phyloP scores from a whole-genome alignment of 35 echinoderm and acorn worm genomes.

The Apostichopus parvimensis region DNA sequence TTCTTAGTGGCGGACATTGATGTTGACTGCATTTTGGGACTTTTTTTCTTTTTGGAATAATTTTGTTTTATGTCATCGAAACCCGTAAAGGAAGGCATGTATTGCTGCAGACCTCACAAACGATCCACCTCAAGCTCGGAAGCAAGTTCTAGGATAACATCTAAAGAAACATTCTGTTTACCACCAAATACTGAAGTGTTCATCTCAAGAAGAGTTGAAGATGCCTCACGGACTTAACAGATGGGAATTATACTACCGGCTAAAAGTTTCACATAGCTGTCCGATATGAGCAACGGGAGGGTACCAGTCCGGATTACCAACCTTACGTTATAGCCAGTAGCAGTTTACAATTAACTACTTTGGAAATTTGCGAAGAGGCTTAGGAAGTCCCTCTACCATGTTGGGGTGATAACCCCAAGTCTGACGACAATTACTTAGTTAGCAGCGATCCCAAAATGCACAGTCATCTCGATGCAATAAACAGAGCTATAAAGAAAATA shows the following conservation, averaged over 20 bases:
- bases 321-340: background rate
- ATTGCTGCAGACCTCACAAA: background rate
- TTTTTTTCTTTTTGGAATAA: conserved; percentile 47
- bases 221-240: background rate
- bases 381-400: background rate
- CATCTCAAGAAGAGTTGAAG: background rate
- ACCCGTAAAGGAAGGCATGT: background rate
- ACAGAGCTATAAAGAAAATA: background rate
- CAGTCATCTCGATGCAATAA: background rate
- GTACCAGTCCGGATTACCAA: background rate
- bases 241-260: background rate
- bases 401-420: background rate
- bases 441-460: background rate
- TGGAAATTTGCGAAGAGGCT: background rate
- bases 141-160: background rate
- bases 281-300: background rate
- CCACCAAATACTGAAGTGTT: background rate
- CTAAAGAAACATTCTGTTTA: background rate
- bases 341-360: background rate
- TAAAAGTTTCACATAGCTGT: background rate
- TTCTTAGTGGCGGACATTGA: conserved; percentile 58
- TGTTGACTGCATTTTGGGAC: conserved; percentile 38
- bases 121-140: background rate
- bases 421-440: background rate
- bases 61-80: conserved; percentile 12